Conservation (phyloP, 1,140 invertebrate species). For the Sipha flava region DNA sequence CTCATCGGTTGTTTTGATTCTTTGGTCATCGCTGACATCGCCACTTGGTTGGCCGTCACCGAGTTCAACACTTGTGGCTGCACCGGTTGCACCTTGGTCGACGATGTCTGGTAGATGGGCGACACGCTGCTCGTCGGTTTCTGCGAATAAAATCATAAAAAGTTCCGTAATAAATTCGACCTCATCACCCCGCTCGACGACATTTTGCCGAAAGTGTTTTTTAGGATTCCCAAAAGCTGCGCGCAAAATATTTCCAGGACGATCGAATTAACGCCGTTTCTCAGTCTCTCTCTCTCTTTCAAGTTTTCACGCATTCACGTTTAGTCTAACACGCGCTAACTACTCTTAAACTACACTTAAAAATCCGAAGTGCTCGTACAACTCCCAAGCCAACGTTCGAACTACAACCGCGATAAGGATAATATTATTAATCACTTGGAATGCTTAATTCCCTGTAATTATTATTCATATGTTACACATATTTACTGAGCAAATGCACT, state of each 20-base stretch:
- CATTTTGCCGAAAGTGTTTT: too few species aligned
- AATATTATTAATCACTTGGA: background rate
- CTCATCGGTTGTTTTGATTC: background rate
- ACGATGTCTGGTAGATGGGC: slow-evolving; percentile 69
- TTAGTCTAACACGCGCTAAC: too few species aligned
- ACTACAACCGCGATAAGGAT: background rate
- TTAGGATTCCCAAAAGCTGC: too few species aligned
- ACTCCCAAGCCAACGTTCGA: too few species aligned
- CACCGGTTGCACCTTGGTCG: slow-evolving; percentile 69
- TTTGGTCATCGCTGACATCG: background rate
- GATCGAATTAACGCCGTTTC: too few species aligned
- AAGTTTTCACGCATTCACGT: too few species aligned
- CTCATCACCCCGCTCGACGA: too few species aligned
- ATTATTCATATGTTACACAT: background rate
- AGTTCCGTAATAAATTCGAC: too few species aligned
- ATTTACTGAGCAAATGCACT: background rate
- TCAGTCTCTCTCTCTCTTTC: too few species aligned
- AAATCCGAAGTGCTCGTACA: too few species aligned
- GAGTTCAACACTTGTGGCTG: slow-evolving; percentile 61
- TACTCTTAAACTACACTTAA: too few species aligned
- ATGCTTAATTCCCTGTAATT: background rate
- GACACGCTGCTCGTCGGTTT: slow-evolving; percentile 71
- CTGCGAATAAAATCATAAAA: slow-evolving; percentile 40
- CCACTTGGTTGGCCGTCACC: background rate
- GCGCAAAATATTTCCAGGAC: too few species aligned